Evolutionary conservation across 2,888 invertebrate species (phyloP).

Genomic region (Oxyteleia sp.): DNA sequence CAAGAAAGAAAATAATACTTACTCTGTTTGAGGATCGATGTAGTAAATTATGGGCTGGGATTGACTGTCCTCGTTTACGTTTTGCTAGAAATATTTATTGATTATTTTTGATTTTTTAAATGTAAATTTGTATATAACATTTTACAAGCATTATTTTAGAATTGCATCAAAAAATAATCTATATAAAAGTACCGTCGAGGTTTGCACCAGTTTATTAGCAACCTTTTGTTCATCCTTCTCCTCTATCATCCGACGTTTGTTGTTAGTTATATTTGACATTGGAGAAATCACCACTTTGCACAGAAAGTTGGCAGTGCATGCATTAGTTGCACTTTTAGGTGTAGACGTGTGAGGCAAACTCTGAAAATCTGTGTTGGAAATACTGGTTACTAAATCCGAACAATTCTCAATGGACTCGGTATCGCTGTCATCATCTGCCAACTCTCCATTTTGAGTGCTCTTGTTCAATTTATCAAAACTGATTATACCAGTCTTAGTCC

Average conservation of each 20-base stretch:
- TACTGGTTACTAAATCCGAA: background rate
- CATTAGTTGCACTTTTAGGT: conserved; percentile 25
- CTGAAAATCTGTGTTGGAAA: background rate
- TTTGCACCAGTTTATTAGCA: no score
- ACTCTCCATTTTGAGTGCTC: background rate
- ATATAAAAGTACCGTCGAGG: no score
- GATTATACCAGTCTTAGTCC: conserved; percentile 8
- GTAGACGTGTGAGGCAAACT: conserved; percentile 41
- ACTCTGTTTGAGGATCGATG: no score
- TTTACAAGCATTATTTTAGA: no score
- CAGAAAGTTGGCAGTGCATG: conserved; percentile 14
- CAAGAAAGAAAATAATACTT: no score
- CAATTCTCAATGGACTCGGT: conserved; percentile 4
- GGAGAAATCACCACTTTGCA: conserved; percentile 51
- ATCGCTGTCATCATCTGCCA: background rate
- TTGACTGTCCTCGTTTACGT: no score
- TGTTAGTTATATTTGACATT: conserved; percentile 9
- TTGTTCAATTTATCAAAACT: background rate
- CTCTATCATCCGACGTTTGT: background rate
- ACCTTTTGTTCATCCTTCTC: no score
- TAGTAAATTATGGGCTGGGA: no score
- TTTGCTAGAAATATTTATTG: no score
- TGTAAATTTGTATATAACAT: no score
- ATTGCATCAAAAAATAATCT: no score
- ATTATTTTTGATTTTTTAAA: no score